Conservation (phyloP, 1,140 invertebrate species). For the Nomia melanderi region DNA sequence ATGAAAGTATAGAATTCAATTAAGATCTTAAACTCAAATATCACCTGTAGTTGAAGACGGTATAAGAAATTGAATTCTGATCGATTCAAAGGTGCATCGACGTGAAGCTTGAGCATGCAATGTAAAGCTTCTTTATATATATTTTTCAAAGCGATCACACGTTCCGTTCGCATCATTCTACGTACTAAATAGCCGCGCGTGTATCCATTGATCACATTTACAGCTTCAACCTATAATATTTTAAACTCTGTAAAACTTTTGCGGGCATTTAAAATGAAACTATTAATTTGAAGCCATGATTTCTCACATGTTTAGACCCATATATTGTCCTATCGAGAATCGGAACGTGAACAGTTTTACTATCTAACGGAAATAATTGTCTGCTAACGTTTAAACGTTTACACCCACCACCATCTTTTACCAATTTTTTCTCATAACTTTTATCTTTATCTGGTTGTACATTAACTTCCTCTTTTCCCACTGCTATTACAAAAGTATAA, state of each 20-base stretch:
- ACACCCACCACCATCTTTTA: constrained; percentile 7
- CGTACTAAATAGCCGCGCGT: constrained; percentile 91
- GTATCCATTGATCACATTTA: constrained; percentile 86
- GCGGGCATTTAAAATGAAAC: constrained; percentile 7
- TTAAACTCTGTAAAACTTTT: constrained; percentile 14
- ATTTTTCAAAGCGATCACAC: constrained; percentile 89
- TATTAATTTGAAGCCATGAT: constrained; percentile 24
- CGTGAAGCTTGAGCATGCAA: constrained; percentile 88
- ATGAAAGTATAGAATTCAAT: too few relatives aligned
- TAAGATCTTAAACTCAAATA: too few relatives aligned
- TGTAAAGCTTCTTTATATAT: constrained; percentile 90
- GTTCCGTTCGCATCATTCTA: constrained; percentile 89
- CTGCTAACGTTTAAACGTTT: constrained; percentile 69
- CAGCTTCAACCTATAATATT: constrained; percentile 82
- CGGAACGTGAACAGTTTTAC: constrained; percentile 65
- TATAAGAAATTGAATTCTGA: constrained; percentile 78
- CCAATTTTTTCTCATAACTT: not conserved
- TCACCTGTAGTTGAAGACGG: constrained; percentile 77
- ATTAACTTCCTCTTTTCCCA: not conserved
- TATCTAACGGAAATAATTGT: constrained; percentile 72
- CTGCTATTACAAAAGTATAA: not conserved
- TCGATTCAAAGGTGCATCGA: constrained; percentile 81
- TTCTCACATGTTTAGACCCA: constrained; percentile 72
- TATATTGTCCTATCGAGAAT: constrained; percentile 67
- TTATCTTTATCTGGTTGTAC: not conserved